Evolutionary conservation across 2,888 invertebrate species (phyloP).

Genomic region (Eudasyphora cyanicolor): DNA sequence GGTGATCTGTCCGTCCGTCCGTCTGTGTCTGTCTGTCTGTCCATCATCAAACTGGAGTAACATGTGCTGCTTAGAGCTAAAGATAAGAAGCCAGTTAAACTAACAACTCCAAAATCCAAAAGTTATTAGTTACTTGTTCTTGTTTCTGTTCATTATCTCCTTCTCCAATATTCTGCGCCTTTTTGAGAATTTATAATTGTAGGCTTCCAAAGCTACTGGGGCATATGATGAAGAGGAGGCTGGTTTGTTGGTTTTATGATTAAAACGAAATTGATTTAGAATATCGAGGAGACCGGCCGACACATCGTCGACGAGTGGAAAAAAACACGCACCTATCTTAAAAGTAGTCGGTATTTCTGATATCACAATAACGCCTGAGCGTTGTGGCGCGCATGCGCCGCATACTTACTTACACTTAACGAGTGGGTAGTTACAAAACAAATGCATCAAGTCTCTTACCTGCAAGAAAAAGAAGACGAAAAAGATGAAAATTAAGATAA

Average conservation of each 20-base stretch:
- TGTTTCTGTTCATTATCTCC: not conserved
- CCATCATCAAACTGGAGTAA: slow-evolving; percentile 34
- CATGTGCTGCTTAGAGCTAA: slow-evolving; percentile 36
- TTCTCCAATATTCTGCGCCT: not conserved
- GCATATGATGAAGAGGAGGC: not conserved
- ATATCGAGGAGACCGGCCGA: not conserved
- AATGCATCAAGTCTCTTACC: slow-evolving; percentile 17
- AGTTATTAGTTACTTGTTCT: slow-evolving; percentile 7
- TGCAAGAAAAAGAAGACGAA: too few relatives aligned
- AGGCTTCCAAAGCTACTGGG: not conserved
- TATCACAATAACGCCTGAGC: not conserved
- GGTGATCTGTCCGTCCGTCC: not conserved
- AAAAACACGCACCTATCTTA: not conserved
- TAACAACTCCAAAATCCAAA: not conserved
- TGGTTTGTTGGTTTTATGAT: not conserved
- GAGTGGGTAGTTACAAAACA: not conserved
- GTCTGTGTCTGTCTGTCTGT: not conserved
- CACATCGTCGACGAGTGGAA: not conserved
- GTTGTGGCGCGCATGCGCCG: not conserved
- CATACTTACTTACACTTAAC: not conserved
- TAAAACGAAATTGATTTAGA: slow-evolving; percentile 2
- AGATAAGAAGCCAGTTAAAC: slow-evolving; percentile 35
- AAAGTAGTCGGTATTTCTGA: not conserved
- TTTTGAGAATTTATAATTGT: not conserved
- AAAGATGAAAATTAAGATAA: too few relatives aligned